Evolutionary conservation across 2,888 invertebrate species (phyloP).

Genomic region (Troglohyphantes excavatus): DNA sequence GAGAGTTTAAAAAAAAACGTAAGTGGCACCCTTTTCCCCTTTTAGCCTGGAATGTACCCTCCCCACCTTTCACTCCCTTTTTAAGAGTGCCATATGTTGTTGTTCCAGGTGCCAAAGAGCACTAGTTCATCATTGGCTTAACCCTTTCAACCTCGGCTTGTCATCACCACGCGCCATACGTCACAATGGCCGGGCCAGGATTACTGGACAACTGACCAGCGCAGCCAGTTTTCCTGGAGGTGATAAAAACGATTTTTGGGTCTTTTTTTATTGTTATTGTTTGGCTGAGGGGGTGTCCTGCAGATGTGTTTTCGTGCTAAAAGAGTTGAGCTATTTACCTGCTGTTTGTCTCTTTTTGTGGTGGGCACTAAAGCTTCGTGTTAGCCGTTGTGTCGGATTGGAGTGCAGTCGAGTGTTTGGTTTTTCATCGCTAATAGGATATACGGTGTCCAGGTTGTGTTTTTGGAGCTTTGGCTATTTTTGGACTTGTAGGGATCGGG

Average conservation of each 20-base stretch:
- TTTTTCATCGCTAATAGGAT: conserved; percentile 19
- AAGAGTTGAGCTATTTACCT: conserved; percentile 51
- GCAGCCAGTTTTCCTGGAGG: conserved; percentile 17
- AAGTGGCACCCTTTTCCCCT: neutral
- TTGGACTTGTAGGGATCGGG: neutral
- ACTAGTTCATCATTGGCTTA: conserved; percentile 77
- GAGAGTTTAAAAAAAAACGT: neutral
- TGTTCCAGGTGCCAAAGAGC: conserved; percentile 65
- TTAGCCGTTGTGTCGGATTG: conserved; percentile 34
- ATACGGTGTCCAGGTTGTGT: conserved; percentile 11
- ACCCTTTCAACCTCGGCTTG: conserved; percentile 64
- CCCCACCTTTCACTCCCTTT: neutral
- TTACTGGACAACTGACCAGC: conserved; percentile 64
- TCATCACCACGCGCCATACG: conserved; percentile 48
- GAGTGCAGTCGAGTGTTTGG: conserved; percentile 52
- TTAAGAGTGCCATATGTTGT: conserved; percentile 57
- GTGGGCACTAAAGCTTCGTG: conserved; percentile 19
- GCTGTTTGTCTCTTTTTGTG: conserved; percentile 67
- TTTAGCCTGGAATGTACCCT: conserved; percentile 15
- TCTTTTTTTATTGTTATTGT: neutral
- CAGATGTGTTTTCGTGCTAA: conserved; percentile 71
- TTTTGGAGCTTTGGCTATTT: conserved; percentile 17
- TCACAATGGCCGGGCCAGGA: conserved; percentile 22
- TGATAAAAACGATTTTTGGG: neutral
- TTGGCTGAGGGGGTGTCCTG: neutral